phyloP scores from a whole-genome alignment of 2,888 invertebrate species.

The Sthenelais limicola region DNA sequence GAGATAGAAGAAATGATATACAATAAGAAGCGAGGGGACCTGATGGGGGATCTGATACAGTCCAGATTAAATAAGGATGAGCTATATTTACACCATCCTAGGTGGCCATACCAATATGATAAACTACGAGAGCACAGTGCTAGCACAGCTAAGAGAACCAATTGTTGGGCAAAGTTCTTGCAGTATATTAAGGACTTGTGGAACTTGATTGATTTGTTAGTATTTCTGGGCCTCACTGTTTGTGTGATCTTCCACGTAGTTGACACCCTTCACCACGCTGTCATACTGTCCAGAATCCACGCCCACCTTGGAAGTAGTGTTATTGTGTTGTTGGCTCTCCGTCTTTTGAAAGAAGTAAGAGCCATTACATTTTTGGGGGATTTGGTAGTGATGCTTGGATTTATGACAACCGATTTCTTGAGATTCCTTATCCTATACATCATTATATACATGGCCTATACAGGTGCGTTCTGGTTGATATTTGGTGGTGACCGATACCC shows the following conservation, averaged over 20 bases:
- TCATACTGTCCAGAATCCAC: background rate
- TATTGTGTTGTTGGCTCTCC: constrained; percentile 4
- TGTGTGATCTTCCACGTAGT: constrained; percentile 11
- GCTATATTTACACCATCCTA: background rate
- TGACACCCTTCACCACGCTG: background rate
- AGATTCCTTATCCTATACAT: constrained; percentile 15
- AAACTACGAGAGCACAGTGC: background rate
- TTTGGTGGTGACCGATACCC: constrained; percentile 12
- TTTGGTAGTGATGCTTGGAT: constrained; percentile 17
- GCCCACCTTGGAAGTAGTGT: constrained; percentile 5
- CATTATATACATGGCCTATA: background rate
- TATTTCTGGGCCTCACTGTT: background rate
- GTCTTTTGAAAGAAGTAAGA: constrained; percentile 16
- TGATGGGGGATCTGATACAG: background rate
- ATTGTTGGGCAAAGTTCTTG: constrained; percentile 12
- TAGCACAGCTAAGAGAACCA: background rate
- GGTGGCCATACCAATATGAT: background rate
- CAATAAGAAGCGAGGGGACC: constrained; percentile 1
- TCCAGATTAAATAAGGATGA: background rate
- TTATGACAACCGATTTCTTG: constrained; percentile 17
- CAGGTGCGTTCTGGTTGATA: constrained; percentile 17
- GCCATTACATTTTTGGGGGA: constrained; percentile 4
- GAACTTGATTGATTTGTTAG: constrained; percentile 8
- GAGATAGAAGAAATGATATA: background rate
- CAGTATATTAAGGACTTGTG: constrained; percentile 1